These are phyloP conservation scores for Xiphias gladius DNA, from an alignment of 2,113 vertebrate species.

Conservation along the genomic window DNA sequence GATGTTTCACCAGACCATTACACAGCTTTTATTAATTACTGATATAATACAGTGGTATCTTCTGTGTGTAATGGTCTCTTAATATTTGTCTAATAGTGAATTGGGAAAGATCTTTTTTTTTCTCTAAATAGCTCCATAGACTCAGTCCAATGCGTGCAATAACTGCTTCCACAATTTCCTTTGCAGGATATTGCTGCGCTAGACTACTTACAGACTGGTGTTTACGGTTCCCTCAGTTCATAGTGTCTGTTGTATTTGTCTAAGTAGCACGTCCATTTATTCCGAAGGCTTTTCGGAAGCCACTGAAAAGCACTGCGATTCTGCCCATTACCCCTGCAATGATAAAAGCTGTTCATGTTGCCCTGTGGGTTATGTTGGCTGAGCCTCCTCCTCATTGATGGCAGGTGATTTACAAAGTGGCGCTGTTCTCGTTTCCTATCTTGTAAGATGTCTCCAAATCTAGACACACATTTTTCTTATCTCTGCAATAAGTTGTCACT, in stretches of 20 bases:
- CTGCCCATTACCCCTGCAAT: not conserved
- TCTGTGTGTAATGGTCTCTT: not conserved
- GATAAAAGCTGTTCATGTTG: not conserved
- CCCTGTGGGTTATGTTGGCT: not conserved
- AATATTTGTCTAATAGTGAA: not conserved
- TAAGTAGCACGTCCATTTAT: not conserved
- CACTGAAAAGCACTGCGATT: not conserved
- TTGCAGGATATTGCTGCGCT: not conserved
- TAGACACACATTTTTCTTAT: not conserved
- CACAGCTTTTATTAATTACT: not conserved
- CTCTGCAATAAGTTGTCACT: too few species aligned
- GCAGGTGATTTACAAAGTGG: not conserved
- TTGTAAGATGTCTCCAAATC: not conserved
- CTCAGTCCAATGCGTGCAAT: not conserved
- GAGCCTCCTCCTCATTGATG: too few species aligned
- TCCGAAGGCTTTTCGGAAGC: not conserved
- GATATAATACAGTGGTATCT: not conserved
- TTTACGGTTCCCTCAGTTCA: not conserved
- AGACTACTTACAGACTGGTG: not conserved
- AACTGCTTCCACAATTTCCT: not conserved
- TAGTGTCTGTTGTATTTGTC: not conserved
- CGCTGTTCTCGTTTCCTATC: too few species aligned
- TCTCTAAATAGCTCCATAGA: not conserved
- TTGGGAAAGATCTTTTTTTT: not conserved
- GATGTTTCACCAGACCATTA: not conserved